Percentiles rank a stretch among this genome's conserved stretches.
Evolutionary conservation across 2,113 vertebrate genomes (phyloP).

Genomic region (Onychorhynchus coronatus): DNA sequence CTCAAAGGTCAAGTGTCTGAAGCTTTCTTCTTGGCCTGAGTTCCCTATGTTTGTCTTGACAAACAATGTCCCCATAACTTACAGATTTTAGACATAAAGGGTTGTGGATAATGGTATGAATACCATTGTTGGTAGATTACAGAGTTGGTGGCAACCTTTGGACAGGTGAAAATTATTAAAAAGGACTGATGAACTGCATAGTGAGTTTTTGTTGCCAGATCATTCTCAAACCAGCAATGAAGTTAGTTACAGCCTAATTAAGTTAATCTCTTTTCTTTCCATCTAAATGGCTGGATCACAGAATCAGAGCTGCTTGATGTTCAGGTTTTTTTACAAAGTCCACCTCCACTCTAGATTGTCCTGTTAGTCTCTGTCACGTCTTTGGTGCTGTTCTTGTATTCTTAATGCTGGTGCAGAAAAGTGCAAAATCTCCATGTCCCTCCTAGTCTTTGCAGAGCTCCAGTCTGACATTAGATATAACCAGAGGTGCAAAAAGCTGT

Average conservation of each 20-base stretch:
- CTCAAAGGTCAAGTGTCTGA: neutral
- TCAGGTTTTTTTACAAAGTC: neutral
- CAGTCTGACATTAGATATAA: neutral
- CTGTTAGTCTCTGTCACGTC: neutral
- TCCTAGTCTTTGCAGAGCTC: neutral
- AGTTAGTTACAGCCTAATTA: neutral
- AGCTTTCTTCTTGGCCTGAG: neutral
- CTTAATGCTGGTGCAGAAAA: neutral
- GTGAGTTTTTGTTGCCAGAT: neutral
- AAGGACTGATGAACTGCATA: neutral
- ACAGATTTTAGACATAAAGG: neutral
- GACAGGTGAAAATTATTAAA: neutral
- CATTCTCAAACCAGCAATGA: neutral
- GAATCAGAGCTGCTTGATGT: neutral
- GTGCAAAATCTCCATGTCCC: neutral
- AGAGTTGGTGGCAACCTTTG: neutral
- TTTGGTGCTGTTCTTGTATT: neutral
- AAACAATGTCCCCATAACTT: neutral
- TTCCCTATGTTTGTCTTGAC: neutral
- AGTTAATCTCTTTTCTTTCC: neutral
- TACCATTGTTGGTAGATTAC: neutral
- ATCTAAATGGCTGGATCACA: neutral
- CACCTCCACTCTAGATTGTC: neutral
- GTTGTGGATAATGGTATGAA: neutral
- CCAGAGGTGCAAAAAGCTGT: neutral